Evolutionary conservation across 2,113 vertebrate species (phyloP), one percentile per base, ranked within the genome.

Genomic region (Scomber colias): DNA sequence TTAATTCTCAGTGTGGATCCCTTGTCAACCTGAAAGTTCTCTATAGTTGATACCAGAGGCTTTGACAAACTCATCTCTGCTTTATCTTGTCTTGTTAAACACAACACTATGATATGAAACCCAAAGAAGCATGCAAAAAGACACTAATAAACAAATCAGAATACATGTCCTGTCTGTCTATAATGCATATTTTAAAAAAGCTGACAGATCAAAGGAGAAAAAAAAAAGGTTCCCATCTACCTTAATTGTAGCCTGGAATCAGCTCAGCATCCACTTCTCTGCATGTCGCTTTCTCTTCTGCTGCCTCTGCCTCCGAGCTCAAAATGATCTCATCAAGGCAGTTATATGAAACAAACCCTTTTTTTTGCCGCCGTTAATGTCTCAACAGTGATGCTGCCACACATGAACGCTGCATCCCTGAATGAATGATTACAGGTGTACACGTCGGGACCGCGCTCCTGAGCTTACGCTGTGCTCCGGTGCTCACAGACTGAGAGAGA

Each of bases 191-290:
- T 9, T 40, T 78, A 3, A 72, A 71, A 53, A 44, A 15, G n/a
- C 5, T 49, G 19, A 31, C 9, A 68, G 65, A 75, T 71, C 15
- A 60, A 57, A 78, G 14, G 17, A 70, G 24, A 70, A 35, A 65
- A 67, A 35, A 35, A 65, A 67, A 17, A 17, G 71, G 27, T 62
- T 67, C 87, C 71, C 60, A 91, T 11, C 21, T 77, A 77, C 92
- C 90, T 91, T 71, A 60, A 71, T 30, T 60, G 87, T 16, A 75
- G 82, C 49, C 54, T 44, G 59, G 59, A 46, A 78, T 60, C 63
- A 4, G 49, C 75, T 66, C 81, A 81, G 70, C 64, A 73, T 82
- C 84, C 83, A 73, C 75, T 71, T 65, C 70, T 54, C 77, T 69
- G 75, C 62, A 2, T 21, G 74, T 68, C 45, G 9, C 71, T 27